Conservation (phyloP, 2,797 vertebrate species). For the Cirrhinus molitorella region DNA sequence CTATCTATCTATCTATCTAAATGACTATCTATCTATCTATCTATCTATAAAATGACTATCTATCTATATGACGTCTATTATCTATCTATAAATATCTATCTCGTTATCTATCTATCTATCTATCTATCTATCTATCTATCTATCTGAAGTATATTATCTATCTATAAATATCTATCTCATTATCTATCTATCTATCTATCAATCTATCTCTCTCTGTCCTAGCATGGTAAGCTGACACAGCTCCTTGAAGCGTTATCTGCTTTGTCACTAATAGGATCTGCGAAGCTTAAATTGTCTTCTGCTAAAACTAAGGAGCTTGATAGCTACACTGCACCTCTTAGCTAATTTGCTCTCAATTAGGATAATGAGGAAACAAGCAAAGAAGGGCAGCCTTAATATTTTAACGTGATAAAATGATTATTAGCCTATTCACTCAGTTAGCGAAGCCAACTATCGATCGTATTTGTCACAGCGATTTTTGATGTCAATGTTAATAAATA, state of each 20-base stretch:
- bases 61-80: no score
- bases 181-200: neutral
- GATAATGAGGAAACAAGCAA: conserved; percentile 92
- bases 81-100: no score
- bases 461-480: neutral
- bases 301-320: conserved; percentile 92
- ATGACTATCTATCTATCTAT: no score
- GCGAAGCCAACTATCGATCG: neutral
- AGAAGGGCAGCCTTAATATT: conserved; percentile 92
- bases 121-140: neutral
- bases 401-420: conserved; percentile 93
- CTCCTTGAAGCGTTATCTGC: conserved; percentile 89
- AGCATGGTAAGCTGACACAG: conserved; percentile 89
- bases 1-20: no score
- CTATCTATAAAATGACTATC: no score
- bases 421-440: conserved; percentile 66
- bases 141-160: neutral
- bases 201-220: conserved; percentile 64
- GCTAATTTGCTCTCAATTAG: conserved; percentile 94
- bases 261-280: conserved; percentile 90
- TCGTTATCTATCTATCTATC: neutral
- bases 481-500: neutral
- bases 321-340: conserved; percentile 88
- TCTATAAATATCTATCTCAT: neutral
- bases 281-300: conserved; percentile 90